Conservation (phyloP, 2,797 vertebrate species). For the Sphenopsis melanotis region DNA sequence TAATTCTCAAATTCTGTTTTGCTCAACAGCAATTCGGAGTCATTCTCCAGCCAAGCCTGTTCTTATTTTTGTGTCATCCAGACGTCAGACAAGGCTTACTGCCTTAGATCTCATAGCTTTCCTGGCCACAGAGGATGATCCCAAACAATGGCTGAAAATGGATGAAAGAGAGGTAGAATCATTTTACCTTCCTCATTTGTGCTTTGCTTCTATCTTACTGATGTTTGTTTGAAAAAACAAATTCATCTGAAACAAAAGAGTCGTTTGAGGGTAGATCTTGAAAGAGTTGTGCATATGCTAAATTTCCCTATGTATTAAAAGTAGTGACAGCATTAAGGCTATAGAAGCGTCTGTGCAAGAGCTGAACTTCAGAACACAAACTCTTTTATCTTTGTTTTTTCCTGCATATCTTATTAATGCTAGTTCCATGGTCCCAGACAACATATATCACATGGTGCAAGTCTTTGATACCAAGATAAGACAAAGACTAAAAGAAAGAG, state of each 20-base stretch:
- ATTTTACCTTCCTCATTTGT: not conserved
- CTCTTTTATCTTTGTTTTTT: constrained; percentile 41
- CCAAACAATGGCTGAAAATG: constrained; percentile 98
- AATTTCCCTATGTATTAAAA: not conserved
- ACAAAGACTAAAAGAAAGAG: not conserved
- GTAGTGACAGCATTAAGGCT: not conserved
- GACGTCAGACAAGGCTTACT: constrained; percentile 94
- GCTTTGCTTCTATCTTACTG: not conserved
- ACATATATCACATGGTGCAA: not conserved
- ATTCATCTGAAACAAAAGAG: not conserved
- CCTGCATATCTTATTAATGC: not conserved
- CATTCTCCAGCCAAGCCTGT: constrained; percentile 97
- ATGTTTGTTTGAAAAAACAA: not conserved
- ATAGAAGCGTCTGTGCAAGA: not conserved
- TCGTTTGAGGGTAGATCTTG: not conserved
- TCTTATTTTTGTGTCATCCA: constrained; percentile 95
- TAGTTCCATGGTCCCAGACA: not conserved
- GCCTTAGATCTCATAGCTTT: constrained; percentile 95
- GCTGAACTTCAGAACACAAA: not conserved
- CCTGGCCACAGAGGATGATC: constrained; percentile 94
- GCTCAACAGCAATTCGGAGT: constrained; percentile 87
- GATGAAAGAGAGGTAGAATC: constrained; percentile 91
- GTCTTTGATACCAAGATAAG: constrained; percentile 38
- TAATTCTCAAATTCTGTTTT: constrained; percentile 16
- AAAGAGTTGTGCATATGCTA: not conserved